Evolutionary conservation across 2,797 vertebrate genomes (phyloP).

Genomic region (Agapornis canus): DNA sequence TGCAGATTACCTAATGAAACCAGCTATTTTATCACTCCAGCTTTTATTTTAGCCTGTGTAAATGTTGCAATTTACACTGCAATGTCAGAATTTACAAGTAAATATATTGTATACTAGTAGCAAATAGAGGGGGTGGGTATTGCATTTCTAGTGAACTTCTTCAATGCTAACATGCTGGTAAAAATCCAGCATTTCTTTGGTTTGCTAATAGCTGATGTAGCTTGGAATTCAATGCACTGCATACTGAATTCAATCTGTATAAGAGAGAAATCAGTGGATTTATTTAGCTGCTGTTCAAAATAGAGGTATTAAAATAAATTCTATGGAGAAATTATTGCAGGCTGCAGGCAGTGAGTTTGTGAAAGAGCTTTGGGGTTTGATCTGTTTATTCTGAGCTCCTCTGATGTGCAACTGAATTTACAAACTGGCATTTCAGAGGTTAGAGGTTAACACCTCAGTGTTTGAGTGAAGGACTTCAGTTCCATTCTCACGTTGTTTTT

Average conservation of each 20-base stretch:
- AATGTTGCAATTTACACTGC: not conserved
- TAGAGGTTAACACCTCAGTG: slow-evolving; percentile 74
- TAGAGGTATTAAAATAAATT: not conserved
- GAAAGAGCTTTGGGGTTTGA: not conserved
- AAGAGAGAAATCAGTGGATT: not conserved
- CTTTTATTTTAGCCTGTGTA: not conserved
- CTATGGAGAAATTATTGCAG: not conserved
- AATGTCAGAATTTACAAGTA: not conserved
- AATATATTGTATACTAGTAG: not conserved
- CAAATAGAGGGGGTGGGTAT: not conserved
- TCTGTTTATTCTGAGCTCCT: not conserved
- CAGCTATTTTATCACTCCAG: not conserved
- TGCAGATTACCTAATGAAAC: not conserved
- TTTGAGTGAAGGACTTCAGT: slow-evolving; percentile 59
- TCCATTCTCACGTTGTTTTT: slow-evolving; percentile 67
- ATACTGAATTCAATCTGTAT: not conserved
- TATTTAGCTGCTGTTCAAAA: not conserved
- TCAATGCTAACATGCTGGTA: not conserved
- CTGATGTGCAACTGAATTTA: not conserved
- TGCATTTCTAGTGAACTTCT: not conserved
- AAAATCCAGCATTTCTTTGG: not conserved
- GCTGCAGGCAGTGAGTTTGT: not conserved
- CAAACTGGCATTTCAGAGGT: slow-evolving; percentile 50
- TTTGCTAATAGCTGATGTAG: not conserved
- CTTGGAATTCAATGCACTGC: not conserved